Percentiles rank a stretch among this genome's conserved stretches.
These are phyloP conservation scores for Corydoras sp. DNA, from an alignment of 2,113 vertebrate genomes.

Conservation along the genomic window DNA sequence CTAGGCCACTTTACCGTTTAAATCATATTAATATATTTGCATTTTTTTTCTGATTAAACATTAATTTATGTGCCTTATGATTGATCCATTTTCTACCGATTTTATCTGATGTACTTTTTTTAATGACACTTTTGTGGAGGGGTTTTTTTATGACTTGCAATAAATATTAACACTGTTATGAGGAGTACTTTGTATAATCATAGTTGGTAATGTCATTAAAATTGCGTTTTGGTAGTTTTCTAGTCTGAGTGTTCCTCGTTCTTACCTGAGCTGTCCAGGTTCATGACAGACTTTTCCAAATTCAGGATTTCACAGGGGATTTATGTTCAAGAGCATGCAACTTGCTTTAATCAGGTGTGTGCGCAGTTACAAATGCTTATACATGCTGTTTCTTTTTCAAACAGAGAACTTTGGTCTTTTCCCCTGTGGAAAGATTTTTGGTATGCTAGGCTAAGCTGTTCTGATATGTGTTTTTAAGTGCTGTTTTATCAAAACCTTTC, in stretches of 20 bases:
- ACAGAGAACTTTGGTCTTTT: neutral
- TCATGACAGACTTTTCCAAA: neutral
- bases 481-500: no score
- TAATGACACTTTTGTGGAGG: no score
- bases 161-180: neutral
- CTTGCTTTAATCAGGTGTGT: neutral
- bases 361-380: no score
- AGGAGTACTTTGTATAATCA: constrained; percentile 9
- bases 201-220: constrained; percentile 32
- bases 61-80: no score
- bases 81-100: no score
- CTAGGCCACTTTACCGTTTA: neutral
- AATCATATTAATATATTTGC: constrained; percentile 4
- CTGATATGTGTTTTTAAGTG: no score
- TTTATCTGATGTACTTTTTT: no score
- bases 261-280: constrained; percentile 8
- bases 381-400: no score
- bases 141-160: no score
- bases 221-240: constrained; percentile 31
- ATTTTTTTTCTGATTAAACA: neutral
- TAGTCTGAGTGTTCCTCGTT: neutral
- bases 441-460: no score
- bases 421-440: no score
- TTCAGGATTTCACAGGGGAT: neutral
- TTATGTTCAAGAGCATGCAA: neutral